A percentile compares a stretch with the other conserved stretches of the same genome.
These are phyloP conservation scores for Norana najaformis DNA, from an alignment of 2,888 invertebrate species.

Conservation along the genomic window DNA sequence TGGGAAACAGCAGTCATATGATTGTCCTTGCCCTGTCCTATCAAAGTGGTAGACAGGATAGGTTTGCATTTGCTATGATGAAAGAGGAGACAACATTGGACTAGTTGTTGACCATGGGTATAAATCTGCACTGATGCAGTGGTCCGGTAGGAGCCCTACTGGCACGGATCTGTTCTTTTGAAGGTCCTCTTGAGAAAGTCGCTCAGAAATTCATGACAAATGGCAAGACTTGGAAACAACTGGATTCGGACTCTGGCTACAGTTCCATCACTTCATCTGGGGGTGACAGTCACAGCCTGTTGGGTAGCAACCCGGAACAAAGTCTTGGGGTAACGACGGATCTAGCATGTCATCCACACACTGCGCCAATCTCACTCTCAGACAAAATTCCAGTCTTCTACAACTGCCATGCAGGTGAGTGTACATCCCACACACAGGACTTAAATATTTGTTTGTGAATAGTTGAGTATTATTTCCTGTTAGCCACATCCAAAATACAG, in stretches of 20 bases:
- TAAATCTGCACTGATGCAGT: neutral
- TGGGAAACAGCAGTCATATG: no score
- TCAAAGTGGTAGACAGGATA: no score
- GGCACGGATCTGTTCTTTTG: neutral
- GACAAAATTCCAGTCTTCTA: neutral
- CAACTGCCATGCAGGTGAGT: neutral
- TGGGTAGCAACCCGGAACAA: neutral
- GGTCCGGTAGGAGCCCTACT: neutral
- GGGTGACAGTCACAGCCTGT: neutral
- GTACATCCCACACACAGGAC: neutral
- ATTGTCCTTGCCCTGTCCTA: no score
- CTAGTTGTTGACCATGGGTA: neutral
- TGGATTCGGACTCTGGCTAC: slow-evolving; percentile 15
- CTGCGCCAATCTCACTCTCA: neutral
- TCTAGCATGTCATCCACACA: neutral
- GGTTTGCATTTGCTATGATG: neutral
- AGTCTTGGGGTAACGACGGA: neutral
- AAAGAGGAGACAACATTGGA: neutral
- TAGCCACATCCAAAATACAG: neutral
- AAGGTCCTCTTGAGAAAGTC: slow-evolving; percentile 64
- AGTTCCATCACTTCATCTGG: neutral
- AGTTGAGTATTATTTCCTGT: neutral
- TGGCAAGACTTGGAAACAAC: neutral
- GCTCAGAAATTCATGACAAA: neutral
- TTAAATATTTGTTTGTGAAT: no score